Base-by-base conservation (phyloP, 2,113 vertebrate species). In the Heterotilapia buettikoferi region DNA sequence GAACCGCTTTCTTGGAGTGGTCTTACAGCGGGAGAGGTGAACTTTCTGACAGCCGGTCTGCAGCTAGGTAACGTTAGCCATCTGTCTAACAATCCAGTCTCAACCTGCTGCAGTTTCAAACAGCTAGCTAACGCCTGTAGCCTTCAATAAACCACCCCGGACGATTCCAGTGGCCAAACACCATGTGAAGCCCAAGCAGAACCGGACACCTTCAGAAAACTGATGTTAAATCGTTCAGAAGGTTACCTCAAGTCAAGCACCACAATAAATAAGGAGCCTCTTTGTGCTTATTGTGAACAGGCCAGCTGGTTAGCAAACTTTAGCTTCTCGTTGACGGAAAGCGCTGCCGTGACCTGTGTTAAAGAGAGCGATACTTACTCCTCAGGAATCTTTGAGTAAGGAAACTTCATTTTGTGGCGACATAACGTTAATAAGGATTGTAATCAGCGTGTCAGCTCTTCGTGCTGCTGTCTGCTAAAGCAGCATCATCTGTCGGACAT, bases 261-360 rank as follows among this genome's bases (percentile, higher is more conserved):
- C 89, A 91, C 86, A 92, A 73, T 89, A 93, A 92, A 94, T 88
- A 90, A 92, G 90, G 38, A 89, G 89, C 88, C 82, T 94, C 95
- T 96, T 96, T 96, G 95, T 95, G 95, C 94, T 88, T 82, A 88
- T 57, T 90, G 93, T 86, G 91, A 90, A 7, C 92, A 94, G 93
- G 94, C 94, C 93, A 89, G 92, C 89, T 93, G 92, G 80, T 84
- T 29, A 16, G 54, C 86, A 59, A 87, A 83, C 87, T 85, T 88
- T 24, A 84, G 88, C 91, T 11, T 36, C 3, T 26, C 43, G 29
- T 3, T 38, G 36, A 47, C 21, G 14, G 12, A 45, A 78, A 40
- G 54, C 19, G 1, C 8, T 19, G 9, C 6, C 1, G 52, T 8
- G 6, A 59, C 4, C 3, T 9, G 43, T 0, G 3, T 4, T 4